Base-by-base conservation (phyloP, 1,140 invertebrate genomes). In the Trissolcus basalis region DNA sequence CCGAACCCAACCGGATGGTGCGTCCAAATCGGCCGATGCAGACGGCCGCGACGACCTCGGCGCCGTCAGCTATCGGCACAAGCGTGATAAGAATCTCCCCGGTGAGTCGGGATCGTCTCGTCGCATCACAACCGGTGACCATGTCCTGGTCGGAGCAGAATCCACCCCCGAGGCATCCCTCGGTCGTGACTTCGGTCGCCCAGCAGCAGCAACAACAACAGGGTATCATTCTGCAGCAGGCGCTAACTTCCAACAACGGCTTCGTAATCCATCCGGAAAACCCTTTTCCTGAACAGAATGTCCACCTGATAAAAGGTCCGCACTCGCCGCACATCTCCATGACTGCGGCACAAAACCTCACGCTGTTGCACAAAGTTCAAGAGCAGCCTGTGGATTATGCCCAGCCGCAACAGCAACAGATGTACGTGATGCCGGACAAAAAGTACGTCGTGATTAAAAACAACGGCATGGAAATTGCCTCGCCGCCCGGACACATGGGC, bases 41-140 rank as follows among this genome's bases (percentile, higher is more conserved):
- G 0, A 81, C 81, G 33, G 80, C 85, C 47, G 77, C 82, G 44
- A 78, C 51, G 0, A 58, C 39, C 1, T 14, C 14, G 4, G 39
- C 81, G 48, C 80, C 85, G 19, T 69, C 87, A 48, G 87, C 88
- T 61, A 89, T 90, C 79, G 89, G 89, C 19, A 94, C 94, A 3
- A 95, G 94, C 86, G 94, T 96, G 0, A 95, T 96, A 80, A 87
- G 94, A 84, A 93, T 95, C 74, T 95, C 94, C 4, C 94, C 94
- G 5, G 92, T 89, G 71, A 80, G 82, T 14, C 76, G 77, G 27
- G 78, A 79, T 10, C 77, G 77, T 10, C 11, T 61, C 13, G 43
- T 44, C 11, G n/a, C 69, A 32, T 81, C 69, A 32, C 83, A 85
- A 44, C 81, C 78, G 58, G 51, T 82, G 9, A 80, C 70, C 11